Conservation (phyloP, 2,888 invertebrate genomes). For the Drosophila rubida region DNA sequence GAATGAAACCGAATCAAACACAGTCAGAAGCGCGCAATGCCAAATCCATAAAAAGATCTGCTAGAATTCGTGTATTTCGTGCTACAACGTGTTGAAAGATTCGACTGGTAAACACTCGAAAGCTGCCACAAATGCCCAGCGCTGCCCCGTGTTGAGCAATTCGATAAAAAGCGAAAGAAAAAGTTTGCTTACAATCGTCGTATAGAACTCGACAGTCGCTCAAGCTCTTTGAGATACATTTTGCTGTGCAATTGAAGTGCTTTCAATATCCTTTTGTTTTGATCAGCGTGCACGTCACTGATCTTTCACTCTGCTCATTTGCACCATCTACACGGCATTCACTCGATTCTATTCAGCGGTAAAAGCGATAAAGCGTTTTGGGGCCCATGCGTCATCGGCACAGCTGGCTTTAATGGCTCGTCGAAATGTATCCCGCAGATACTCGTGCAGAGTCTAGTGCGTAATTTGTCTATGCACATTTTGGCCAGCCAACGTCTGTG, state of each 20-base stretch:
- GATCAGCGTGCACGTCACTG: conserved; percentile 10
- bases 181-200: no score
- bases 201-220: no score
- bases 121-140: background rate
- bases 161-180: background rate
- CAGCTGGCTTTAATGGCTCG: conserved; percentile 16
- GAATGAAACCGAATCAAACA: background rate
- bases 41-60: background rate
- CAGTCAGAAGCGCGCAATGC: conserved; percentile 1
- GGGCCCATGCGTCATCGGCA: conserved; percentile 35
- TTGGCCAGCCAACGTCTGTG: conserved; percentile 44
- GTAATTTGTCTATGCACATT: conserved; percentile 60
- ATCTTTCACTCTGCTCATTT: conserved; percentile 17
- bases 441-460: conserved; percentile 43
- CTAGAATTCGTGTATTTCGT: background rate
- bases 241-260: background rate
- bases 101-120: conserved; percentile 13
- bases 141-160: background rate
- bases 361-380: no score
- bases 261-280: background rate
- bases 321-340: background rate
- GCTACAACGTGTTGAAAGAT: conserved; percentile 7
- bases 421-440: conserved; percentile 42
- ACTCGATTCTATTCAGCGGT: background rate
- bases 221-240: background rate